Percentiles rank a stretch among this genome's conserved stretches.
These are phyloP conservation scores for Apaloderma vittatum DNA, from an alignment of 2,113 vertebrate genomes.

Conservation along the genomic window DNA sequence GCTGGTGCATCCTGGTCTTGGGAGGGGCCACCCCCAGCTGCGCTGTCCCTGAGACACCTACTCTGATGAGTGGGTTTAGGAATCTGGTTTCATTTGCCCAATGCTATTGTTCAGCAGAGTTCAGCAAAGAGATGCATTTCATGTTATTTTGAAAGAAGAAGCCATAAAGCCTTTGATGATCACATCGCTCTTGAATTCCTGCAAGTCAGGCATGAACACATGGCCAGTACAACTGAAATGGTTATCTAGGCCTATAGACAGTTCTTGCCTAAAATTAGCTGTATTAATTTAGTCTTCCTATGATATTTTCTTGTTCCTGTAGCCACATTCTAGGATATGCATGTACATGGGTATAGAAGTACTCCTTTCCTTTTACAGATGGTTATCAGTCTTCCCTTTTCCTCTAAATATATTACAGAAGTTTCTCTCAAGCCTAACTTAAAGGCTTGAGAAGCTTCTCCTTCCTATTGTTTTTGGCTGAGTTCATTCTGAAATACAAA, in stretches of 20 bases:
- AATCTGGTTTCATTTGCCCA: not conserved
- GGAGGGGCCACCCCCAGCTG: not conserved
- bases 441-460: not conserved
- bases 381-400: not conserved
- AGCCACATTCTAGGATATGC: not conserved
- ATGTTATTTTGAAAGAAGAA: not conserved
- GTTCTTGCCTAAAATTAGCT: not conserved
- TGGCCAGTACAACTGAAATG: not conserved
- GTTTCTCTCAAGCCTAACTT: not conserved
- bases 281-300: not conserved
- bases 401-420: not conserved
- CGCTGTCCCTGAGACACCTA: not conserved
- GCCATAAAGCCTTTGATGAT: not conserved
- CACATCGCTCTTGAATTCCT: too few species aligned
- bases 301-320: not conserved
- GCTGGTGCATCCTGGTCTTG: fast-evolving
- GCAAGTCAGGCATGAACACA: not conserved
- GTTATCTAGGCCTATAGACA: not conserved
- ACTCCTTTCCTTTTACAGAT: not conserved
- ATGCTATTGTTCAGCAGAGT: not conserved
- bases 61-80: not conserved
- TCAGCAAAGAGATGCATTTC: not conserved
- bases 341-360: not conserved
- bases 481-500: not conserved
- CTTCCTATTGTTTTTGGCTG: not conserved